phyloP scores from a whole-genome alignment of 35 echinoderm and acorn worm species.

The Anneissia japonica region DNA sequence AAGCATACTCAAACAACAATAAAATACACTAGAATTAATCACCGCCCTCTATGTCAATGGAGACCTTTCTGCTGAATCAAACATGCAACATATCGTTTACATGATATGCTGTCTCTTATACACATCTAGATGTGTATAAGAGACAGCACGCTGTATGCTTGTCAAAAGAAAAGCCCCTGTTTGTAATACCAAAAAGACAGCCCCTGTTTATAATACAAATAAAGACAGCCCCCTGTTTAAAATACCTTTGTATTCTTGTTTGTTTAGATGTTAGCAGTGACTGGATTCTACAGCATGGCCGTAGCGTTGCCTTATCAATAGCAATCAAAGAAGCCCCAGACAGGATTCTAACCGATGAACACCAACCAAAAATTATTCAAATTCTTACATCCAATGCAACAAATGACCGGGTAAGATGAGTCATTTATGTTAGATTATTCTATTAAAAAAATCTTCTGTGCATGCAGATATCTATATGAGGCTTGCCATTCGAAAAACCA shows the following conservation, averaged over 20 bases:
- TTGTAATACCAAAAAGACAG: not conserved
- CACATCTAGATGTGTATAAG: too few relatives aligned
- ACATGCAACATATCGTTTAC: too few relatives aligned
- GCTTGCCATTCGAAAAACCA: too few relatives aligned
- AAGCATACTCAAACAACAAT: too few relatives aligned
- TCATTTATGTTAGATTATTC: too few relatives aligned
- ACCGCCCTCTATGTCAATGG: too few relatives aligned
- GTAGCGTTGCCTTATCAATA: conserved; percentile 60
- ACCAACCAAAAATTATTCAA: conserved; percentile 29
- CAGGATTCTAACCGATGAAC: conserved; percentile 37
- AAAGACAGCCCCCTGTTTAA: not conserved
- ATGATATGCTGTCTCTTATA: too few relatives aligned
- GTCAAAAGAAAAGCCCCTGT: not conserved
- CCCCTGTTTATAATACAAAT: not conserved
- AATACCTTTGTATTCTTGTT: not conserved
- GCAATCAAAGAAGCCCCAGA: conserved; percentile 63
- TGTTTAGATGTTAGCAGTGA: conserved; percentile 43
- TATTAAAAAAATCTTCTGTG: too few relatives aligned
- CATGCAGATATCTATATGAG: too few relatives aligned
- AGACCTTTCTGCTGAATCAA: too few relatives aligned
- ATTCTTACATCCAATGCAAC: conserved; percentile 49
- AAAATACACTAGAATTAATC: too few relatives aligned
- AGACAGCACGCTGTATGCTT: too few relatives aligned
- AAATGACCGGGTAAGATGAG: conserved; percentile 70
- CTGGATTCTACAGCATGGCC: conserved; percentile 77